phyloP scores from a whole-genome alignment of 2,113 vertebrate genomes.

The Pagrus major region DNA sequence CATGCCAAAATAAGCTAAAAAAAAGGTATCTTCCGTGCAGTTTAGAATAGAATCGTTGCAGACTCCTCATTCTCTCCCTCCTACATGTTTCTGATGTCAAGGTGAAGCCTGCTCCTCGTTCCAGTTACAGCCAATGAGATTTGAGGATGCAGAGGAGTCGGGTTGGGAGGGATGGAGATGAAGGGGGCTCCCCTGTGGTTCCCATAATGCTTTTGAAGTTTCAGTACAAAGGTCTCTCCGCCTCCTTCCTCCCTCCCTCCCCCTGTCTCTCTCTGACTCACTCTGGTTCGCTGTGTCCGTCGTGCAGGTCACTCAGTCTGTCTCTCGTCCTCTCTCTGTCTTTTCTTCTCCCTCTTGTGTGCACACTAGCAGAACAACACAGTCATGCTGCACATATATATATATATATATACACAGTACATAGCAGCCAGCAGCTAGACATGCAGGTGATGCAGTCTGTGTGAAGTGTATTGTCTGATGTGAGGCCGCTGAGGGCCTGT shows the following conservation, averaged over 20 bases:
- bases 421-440: slow-evolving; percentile 1
- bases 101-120: slow-evolving; percentile 42
- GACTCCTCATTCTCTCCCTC: slow-evolving; percentile 2
- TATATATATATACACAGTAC: not conserved
- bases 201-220: slow-evolving; percentile 73
- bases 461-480: slow-evolving; percentile 47
- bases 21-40: not conserved
- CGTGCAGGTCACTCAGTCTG: slow-evolving; percentile 42
- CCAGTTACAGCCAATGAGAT: slow-evolving; percentile 52
- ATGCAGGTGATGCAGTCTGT: slow-evolving; percentile 39
- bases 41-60: not conserved
- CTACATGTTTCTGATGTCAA: slow-evolving; percentile 43
- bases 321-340: slow-evolving; percentile 8
- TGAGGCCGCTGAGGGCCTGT: slow-evolving; percentile 48
- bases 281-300: slow-evolving; percentile 1
- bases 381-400: not conserved
- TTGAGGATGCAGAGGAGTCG: slow-evolving; percentile 13
- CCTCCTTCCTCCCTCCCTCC: not conserved
- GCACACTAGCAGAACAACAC: not conserved
- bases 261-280: slow-evolving; percentile 17
- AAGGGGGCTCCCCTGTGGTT: slow-evolving; percentile 54
- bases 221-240: slow-evolving; percentile 69
- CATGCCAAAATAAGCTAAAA: not conserved
- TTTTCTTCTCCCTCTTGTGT: slow-evolving; percentile 4
- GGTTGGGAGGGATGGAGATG: slow-evolving; percentile 9